phyloP scores from a whole-genome alignment of 2,113 vertebrate genomes.

The Coptodon rendalli region DNA sequence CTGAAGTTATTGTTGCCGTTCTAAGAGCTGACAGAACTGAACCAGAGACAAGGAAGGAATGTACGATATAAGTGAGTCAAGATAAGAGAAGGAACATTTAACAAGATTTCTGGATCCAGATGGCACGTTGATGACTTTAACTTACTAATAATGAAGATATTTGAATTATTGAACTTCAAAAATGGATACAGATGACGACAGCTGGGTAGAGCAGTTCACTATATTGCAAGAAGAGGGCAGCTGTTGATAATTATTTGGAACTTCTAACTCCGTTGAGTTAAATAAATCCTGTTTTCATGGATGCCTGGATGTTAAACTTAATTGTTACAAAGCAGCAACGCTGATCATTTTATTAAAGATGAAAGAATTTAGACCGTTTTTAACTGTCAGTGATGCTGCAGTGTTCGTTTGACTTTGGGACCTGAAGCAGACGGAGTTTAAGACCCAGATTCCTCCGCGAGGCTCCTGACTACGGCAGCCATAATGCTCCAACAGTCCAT shows the following conservation, averaged over 20 bases:
- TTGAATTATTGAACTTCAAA: neutral
- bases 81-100: neutral
- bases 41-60: neutral
- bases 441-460: fast-evolving
- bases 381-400: neutral
- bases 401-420: neutral
- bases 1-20: neutral
- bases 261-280: neutral
- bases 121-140: neutral
- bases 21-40: neutral
- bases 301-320: neutral
- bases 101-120: neutral
- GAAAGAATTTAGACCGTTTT: neutral
- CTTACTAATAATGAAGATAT: neutral
- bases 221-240: neutral
- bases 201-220: neutral
- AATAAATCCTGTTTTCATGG: neutral
- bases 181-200: neutral
- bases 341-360: neutral
- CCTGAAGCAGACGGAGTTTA: fast-evolving
- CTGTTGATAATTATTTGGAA: neutral
- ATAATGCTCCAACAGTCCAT: fast-evolving
- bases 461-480: fast-evolving
- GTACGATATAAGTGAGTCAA: neutral
- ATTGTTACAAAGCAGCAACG: neutral